phyloP scores from a whole-genome alignment of 2,888 invertebrate species.

The Cheilosia variabilis region DNA sequence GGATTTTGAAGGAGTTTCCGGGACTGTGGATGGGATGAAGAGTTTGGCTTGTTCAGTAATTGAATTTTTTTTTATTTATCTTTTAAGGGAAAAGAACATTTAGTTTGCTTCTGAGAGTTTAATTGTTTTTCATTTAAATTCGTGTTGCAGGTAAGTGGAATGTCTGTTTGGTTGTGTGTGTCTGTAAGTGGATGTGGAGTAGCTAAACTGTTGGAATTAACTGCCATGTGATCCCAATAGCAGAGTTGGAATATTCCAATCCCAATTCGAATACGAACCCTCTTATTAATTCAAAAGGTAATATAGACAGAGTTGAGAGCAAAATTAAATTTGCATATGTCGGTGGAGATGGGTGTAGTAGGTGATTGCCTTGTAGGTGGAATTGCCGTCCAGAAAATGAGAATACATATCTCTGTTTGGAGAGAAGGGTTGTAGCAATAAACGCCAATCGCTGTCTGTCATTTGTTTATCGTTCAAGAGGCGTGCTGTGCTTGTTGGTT shows the following conservation, averaged over 20 bases:
- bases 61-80: conserved; percentile 39
- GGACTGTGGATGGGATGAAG: conserved; percentile 57
- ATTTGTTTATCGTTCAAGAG: too few species aligned
- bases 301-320: too few species aligned
- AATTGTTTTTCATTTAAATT: conserved; percentile 64
- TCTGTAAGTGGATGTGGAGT: neutral
- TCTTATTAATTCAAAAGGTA: too few species aligned
- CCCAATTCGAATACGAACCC: neutral
- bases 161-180: neutral
- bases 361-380: too few species aligned
- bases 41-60: conserved; percentile 74
- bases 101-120: conserved; percentile 63
- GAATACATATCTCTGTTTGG: too few species aligned
- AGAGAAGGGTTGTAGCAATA: too few species aligned
- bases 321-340: too few species aligned
- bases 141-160: neutral
- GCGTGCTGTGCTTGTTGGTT: too few species aligned
- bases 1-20: conserved; percentile 62
- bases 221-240: conserved; percentile 10
- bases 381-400: too few species aligned
- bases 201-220: conserved; percentile 8
- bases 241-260: too few species aligned
- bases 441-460: too few species aligned
- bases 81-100: conserved; percentile 55
- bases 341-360: too few species aligned